Evolutionary conservation across 1,140 invertebrate species (phyloP), one percentile per base, ranked within the genome.

Genomic region (Diploscapter pachys): DNA sequence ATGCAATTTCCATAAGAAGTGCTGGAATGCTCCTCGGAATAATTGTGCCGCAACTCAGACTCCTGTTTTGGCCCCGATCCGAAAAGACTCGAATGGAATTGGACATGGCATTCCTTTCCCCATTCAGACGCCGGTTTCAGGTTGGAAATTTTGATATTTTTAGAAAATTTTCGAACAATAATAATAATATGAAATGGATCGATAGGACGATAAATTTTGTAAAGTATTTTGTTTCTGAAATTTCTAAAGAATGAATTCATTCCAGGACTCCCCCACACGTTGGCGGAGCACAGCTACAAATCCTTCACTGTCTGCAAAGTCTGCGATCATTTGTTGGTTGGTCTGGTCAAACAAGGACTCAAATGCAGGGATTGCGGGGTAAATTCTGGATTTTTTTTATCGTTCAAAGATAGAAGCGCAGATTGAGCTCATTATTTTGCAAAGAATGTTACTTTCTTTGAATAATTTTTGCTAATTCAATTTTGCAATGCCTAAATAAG

Each of bases 291-390:
- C 74, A 86, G 70, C 63, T 85, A 85, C 73, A 83, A 77, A 61
- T 83, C 76, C 5, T 85, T 86, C 6, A 85, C 84, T 4, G 82
- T 85, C 8, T 85, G 84, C 55, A 85, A 84, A 73, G 79, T 85
- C 3, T 85, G 84, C 72, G 80, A 86, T 67, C 83, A 86, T 63
- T 56, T 85, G 54, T 76, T 85, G 8, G 54, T 85, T 5, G 84
- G 84, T 6, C 61, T 85, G 8, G 64, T 85, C 54, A 84, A 80
- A 75, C 84, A 85, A 66, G 84, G 84, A 5, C 65, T 86, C 8
- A 80, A 79, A 71, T 85, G 84, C 62, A 64, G 84, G 8, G 84
- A 85, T 73, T 85, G 83, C 71, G 77, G 84, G 54, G 84, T 85
- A 59, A 5, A 76, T n/a, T 56, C 63, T n/a, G 9, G 2, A 6